Conservation (phyloP, 2,888 invertebrate species). For the Lycocerus yunnanus region DNA sequence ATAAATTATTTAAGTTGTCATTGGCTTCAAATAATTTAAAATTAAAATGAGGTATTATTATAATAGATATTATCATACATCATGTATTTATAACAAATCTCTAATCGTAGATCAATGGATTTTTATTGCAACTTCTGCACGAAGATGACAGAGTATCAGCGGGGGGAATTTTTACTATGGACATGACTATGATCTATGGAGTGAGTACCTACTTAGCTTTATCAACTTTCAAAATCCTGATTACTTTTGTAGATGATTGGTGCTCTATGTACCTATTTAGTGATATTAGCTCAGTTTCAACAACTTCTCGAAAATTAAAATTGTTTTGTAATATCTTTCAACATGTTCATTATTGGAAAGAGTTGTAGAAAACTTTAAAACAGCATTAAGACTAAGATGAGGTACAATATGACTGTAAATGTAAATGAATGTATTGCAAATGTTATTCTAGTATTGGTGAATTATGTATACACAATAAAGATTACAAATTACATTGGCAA, state of each 20-base stretch:
- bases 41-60: neutral
- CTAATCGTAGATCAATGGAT: neutral
- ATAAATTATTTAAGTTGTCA: neutral
- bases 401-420: too few relatives aligned
- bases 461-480: too few relatives aligned
- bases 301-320: neutral
- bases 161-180: neutral
- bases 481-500: too few relatives aligned
- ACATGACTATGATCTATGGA: neutral
- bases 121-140: neutral
- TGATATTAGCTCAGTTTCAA: neutral
- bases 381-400: too few relatives aligned
- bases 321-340: too few relatives aligned
- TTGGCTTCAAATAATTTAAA: neutral
- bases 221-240: neutral
- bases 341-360: too few relatives aligned
- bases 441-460: too few relatives aligned
- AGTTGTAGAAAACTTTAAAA: too few relatives aligned
- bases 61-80: too few relatives aligned
- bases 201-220: neutral
- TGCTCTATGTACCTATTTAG: neutral
- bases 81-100: too few relatives aligned
- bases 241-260: neutral
- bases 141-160: neutral
- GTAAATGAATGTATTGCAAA: too few relatives aligned